Evolutionary conservation across 2,797 vertebrate genomes (phyloP), one percentile per base, ranked within the genome.

Genomic region (Chrosomus eos): DNA sequence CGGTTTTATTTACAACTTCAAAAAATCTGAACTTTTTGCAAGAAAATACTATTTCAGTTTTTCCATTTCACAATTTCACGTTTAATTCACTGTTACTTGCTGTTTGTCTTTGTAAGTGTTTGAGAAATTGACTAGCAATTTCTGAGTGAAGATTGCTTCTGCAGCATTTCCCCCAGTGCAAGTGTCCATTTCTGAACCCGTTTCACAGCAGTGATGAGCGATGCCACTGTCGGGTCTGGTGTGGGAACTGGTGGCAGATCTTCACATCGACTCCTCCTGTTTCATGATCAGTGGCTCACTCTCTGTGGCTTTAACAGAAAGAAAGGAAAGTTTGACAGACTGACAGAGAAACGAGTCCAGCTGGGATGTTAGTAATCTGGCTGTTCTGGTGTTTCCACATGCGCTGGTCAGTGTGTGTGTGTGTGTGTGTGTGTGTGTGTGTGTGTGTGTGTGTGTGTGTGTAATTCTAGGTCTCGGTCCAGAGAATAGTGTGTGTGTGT

Each of bases 341-440:
- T 85, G 81, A 87, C 86, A 85, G 62, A 81, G 85, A 88, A 89
- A 85, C 83, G 85, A 88, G 83, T 83, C 70, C 88, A 88, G 82
- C 85, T 88, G 85, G 80, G 87, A 87, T 67, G 23, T 66, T 83
- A 73, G 31, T 86, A 82, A 80, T 75, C 88, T 81, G 75, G 80
- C 87, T 88, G 64, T 72, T 67, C 79, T 84, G 68, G 70, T 67
- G 31, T 81, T 77, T 84, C 75, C 82, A 79, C 67, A 51, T 80
- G 45, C 16, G 70, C 78, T 87, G 84, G 84, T 87, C 78, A 77
- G 82, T 80, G 10, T 43, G 40, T 40, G 10, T 11, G 40, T 43
- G 40, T 10, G 36, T 38, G 36, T 36, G 36, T 36, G 36, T 36
- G 36, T 36, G 36, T 36, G 31, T 31, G 31, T 31, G 31, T 31